Conservation (phyloP, 2,888 invertebrate species). For the Rugalucina vietnamica region DNA sequence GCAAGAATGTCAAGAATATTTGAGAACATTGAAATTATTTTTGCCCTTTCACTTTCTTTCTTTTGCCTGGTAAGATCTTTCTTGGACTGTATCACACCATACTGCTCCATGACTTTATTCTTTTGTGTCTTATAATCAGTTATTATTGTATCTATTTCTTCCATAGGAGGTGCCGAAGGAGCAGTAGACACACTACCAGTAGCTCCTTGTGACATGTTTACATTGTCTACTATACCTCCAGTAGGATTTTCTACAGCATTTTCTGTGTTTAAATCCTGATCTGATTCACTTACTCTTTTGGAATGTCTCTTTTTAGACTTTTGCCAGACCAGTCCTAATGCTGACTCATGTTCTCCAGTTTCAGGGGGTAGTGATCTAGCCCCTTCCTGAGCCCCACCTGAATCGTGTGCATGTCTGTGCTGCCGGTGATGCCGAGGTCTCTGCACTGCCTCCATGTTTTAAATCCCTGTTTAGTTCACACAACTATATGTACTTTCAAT, state of each 20-base stretch:
- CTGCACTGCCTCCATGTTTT: not conserved
- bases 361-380: too few species aligned
- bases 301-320: not conserved
- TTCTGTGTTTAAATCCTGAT: not conserved
- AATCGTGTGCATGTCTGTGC: too few species aligned
- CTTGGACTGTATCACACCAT: not conserved
- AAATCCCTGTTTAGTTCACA: too few species aligned
- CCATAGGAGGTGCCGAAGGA: not conserved
- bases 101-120: not conserved
- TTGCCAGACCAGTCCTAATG: not conserved
- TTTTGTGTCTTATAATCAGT: not conserved
- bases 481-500: too few species aligned
- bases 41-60: not conserved
- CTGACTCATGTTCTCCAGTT: not conserved
- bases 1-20: not conserved
- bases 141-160: not conserved
- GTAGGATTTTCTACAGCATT: not conserved
- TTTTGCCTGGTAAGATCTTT: not conserved
- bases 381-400: too few species aligned
- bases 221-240: not conserved
- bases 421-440: not conserved
- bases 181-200: not conserved
- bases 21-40: not conserved
- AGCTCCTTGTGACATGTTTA: not conserved
- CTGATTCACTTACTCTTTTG: not conserved